Conservation (phyloP, 2,113 vertebrate genomes). For the Sapajus apella region DNA sequence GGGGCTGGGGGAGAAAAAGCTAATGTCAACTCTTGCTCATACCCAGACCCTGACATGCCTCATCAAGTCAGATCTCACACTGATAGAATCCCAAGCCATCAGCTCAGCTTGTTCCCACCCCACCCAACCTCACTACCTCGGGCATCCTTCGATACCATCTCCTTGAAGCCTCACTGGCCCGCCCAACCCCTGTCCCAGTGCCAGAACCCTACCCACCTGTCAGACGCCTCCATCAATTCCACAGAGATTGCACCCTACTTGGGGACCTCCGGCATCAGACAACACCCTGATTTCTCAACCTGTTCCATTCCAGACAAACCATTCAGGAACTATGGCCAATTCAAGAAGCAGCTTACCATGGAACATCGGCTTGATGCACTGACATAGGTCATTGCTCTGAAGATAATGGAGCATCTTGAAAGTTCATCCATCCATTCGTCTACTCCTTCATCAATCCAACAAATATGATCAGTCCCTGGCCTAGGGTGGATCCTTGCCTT, state of each 20-base stretch:
- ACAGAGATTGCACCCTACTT: neutral
- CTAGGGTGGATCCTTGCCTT: neutral
- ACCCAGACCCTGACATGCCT: neutral
- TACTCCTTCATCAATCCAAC: neutral
- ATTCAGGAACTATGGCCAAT: neutral
- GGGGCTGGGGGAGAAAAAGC: neutral
- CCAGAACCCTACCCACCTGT: slow-evolving; percentile 45
- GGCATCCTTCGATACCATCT: slow-evolving; percentile 61
- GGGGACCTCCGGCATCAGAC: neutral
- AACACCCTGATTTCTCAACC: slow-evolving; percentile 51
- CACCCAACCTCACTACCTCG: slow-evolving; percentile 28
- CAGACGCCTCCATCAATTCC: slow-evolving; percentile 2
- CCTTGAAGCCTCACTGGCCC: neutral
- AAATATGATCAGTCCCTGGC: neutral
- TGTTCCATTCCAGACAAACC: neutral
- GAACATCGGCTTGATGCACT: neutral
- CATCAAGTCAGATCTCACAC: slow-evolving; percentile 33
- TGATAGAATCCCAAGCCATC: neutral
- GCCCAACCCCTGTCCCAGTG: neutral
- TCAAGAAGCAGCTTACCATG: slow-evolving; percentile 8
- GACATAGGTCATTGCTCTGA: neutral
- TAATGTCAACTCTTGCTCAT: slow-evolving; percentile 11
- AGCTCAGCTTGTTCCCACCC: slow-evolving; percentile 49
- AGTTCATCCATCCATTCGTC: neutral
- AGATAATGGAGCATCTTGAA: neutral